Percentiles rank a stretch among this genome's conserved stretches.
Conservation (phyloP, 2,113 vertebrate species). For the Xyrauchen texanus region DNA sequence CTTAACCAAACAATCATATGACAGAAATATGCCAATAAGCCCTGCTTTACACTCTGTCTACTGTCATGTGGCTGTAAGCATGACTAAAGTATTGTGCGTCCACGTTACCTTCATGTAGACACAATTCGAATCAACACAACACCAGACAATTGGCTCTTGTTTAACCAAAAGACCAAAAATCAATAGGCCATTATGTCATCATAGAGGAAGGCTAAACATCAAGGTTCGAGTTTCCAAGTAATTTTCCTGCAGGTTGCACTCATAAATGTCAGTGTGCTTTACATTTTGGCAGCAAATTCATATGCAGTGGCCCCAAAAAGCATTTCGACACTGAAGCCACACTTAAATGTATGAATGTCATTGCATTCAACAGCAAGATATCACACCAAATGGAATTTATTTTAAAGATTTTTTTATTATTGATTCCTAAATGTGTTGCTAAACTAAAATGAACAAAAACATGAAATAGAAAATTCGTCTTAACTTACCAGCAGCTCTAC, state of each 20-base stretch:
- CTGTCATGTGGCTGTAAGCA: slow-evolving; percentile 1
- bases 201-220: background rate
- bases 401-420: too few species aligned
- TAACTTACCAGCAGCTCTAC: slow-evolving; percentile 43
- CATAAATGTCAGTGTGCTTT: background rate
- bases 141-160: background rate
- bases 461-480: background rate
- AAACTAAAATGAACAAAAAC: too few species aligned
- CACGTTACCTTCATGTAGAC: background rate
- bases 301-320: too few species aligned
- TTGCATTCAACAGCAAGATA: too few species aligned
- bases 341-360: too few species aligned
- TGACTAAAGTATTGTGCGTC: background rate
- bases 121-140: slow-evolving; percentile 1
- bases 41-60: background rate
- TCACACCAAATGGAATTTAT: too few species aligned
- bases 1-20: slow-evolving; percentile 27
- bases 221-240: background rate
- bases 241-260: slow-evolving; percentile 1
- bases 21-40: slow-evolving; percentile 9
- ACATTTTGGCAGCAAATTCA: background rate
- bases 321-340: too few species aligned
- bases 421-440: too few species aligned
- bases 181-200: background rate
- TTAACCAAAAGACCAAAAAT: slow-evolving; percentile 29